phyloP scores from a whole-genome alignment of 1,140 invertebrate genomes.

The Drosophila nigrodunni region DNA sequence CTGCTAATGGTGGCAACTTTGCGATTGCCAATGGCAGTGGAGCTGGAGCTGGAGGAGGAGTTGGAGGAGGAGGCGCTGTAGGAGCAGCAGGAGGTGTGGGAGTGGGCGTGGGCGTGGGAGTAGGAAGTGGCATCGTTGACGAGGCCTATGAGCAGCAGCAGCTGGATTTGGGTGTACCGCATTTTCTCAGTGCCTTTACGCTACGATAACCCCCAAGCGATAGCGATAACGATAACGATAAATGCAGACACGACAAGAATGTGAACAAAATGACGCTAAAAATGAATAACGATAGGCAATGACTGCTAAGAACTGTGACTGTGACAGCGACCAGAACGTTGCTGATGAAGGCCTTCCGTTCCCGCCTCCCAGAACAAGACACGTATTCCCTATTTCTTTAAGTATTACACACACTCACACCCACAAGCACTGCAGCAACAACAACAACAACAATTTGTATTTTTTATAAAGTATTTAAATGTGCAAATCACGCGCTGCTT shows the following conservation, averaged over 20 bases:
- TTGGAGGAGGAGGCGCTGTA: slow-evolving; percentile 71
- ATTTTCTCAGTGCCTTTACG: slow-evolving; percentile 84
- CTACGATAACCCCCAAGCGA: slow-evolving; percentile 23
- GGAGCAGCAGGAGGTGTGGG: slow-evolving; percentile 62
- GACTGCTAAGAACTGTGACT: slow-evolving; percentile 2
- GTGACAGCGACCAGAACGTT: slow-evolving; percentile 3
- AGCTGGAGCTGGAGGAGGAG: slow-evolving; percentile 1
- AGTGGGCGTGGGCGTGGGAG: background rate
- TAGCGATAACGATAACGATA: slow-evolving; percentile 15
- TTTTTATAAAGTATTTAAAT: slow-evolving; percentile 77
- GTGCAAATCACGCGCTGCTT: slow-evolving; percentile 50
- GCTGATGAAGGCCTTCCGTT: slow-evolving; percentile 19
- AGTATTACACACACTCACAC: slow-evolving; percentile 46
- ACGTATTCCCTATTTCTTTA: slow-evolving; percentile 39
- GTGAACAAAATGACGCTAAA: slow-evolving; percentile 3
- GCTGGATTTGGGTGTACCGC: slow-evolving; percentile 79
- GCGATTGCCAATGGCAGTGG: slow-evolving; percentile 12
- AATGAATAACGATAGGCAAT: background rate
- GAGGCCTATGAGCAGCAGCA: slow-evolving; percentile 76
- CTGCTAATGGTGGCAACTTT: slow-evolving; percentile 36
- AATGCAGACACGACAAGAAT: slow-evolving; percentile 41
- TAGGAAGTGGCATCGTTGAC: slow-evolving; percentile 33
- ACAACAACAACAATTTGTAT: slow-evolving; percentile 67
- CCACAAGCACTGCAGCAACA: slow-evolving; percentile 46
- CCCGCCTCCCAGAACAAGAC: slow-evolving; percentile 14